Base-by-base conservation (phyloP, 2,888 invertebrate species). In the Drosophila demipolita region DNA sequence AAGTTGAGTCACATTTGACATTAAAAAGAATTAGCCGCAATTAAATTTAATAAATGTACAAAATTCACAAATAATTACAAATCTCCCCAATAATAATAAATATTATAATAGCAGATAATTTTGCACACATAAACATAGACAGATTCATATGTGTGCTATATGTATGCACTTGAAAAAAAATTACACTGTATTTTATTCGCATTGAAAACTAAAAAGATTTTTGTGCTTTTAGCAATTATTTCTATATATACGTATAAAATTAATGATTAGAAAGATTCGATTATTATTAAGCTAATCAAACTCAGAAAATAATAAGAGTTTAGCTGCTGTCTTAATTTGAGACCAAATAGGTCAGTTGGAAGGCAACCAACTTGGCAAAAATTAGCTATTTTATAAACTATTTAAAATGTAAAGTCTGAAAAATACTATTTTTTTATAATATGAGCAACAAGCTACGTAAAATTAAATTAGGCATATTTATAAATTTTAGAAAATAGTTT, bases 21-120 rank as follows among this genome's bases (percentile, higher is more conserved):
- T 78, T 66, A 59, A 70, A 42, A 74, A 58, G 74, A 84, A 84
- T 84, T 85, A 84, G 84, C 88, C 72, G 78, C 79, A 80, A 83
- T 80, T 78, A 74, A 63, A 63, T 85, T 69, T 38, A 72, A 80
- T 75, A 70, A 70, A 66, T 69, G 49, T 36, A 65, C 67, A 65
- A 69, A 57, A 70, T 60, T 61, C 67, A 74, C 71, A 58, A 68
- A 70, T 79, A 76, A 83, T 70, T 45, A 58, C 70, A 75, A 65
- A 61, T 71, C 60, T 49, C 60, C 52, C 66, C 53, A 61, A 74
- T 73, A 74, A 74, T 69, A 78, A 78, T 64, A 63, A 55, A 55
- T 55, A 38, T 67, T 33, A 64, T 66, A 59, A 69, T 74, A 48
- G 55, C 70, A 48, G 62, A 45, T 50, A 17, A 12, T 35, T 32